Evolutionary conservation across 2,888 invertebrate species (phyloP), one percentile per base, ranked within the genome.

Genomic region (Drosophila mimetica): DNA sequence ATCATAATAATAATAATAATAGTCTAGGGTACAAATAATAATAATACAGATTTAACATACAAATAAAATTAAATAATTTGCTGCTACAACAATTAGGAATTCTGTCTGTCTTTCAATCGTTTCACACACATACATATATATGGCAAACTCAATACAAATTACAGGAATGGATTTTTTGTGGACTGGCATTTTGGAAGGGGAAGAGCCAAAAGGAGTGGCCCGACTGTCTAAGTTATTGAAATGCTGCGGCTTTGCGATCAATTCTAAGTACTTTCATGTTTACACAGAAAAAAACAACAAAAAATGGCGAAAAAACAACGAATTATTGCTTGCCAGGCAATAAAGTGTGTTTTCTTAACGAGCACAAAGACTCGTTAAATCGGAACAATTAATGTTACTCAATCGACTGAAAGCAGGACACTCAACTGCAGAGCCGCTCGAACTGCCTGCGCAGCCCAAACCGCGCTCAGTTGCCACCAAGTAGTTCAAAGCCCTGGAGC

Each of bases 21-120:
- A 22, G 22, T 16, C 22, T 36, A 37, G 16, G 39, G 57, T 58
- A 76, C 44, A 71, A 18, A 37, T 47, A 55, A 71, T 73, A 72
- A 72, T 71, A 72, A 72, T 73, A 72, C 71, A 72, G 37, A 20
- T 51, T 58, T 53, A 72, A 75, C 71, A 67, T 70, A 55, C 51
- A 44, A 50, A 57, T 83, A 72, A 69, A 84, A 77, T 81, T 81
- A 79, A 73, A 73, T 57, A 78, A 82, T 81, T 76, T 76, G 77
- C 82, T 82, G 85, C 76, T 85, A 82, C 78, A 87, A 79, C 82
- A 83, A 79, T 76, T 81, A 87, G 86, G 86, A 83, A 83, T 79
- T 81, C 53, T 51, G 25, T 14, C 44, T 52, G 57, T 61, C 36
- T 46, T 52, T 46, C 44, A 22, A 44, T 63, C 48, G 32, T 25